These are phyloP conservation scores for Acrobasis repandana DNA, from an alignment of 2,888 invertebrate genomes.

Conservation along the genomic window DNA sequence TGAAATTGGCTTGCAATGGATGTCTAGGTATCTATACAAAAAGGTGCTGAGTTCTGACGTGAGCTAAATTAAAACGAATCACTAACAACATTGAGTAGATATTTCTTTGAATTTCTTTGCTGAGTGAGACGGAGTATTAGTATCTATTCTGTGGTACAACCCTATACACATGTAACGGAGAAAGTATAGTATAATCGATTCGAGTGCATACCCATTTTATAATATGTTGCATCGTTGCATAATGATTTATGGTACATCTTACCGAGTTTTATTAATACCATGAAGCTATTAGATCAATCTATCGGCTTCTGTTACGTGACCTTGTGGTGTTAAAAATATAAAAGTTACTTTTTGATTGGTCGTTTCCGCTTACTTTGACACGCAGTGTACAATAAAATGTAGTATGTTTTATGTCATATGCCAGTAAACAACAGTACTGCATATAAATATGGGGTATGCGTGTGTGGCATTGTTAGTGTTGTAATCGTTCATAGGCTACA, in stretches of 20 bases:
- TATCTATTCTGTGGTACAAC: no score
- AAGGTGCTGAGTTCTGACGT: no score
- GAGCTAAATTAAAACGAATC: no score
- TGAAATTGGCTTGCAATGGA: no score
- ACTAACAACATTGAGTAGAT: no score
- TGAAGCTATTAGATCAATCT: conserved; percentile 18
- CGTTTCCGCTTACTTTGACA: neutral
- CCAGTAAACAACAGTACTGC: no score
- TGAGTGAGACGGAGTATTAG: no score
- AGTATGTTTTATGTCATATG: neutral
- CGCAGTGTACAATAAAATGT: neutral
- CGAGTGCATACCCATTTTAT: conserved; percentile 52
- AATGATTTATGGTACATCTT: conserved; percentile 51
- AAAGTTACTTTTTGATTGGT: neutral
- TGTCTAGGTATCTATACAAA: no score
- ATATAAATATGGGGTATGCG: no score
- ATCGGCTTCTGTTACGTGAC: conserved; percentile 16
- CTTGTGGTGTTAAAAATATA: conserved; percentile 9
- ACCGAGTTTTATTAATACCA: conserved; percentile 16
- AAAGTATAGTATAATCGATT: conserved; percentile 64
- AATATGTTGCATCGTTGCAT: conserved; percentile 53
- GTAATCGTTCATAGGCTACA: no score
- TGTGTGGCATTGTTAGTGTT: no score
- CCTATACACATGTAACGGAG: conserved; percentile 44
- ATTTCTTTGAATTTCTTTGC: no score